phyloP scores from a whole-genome alignment of 1,140 invertebrate species.

The Temnothorax longispinosus region DNA sequence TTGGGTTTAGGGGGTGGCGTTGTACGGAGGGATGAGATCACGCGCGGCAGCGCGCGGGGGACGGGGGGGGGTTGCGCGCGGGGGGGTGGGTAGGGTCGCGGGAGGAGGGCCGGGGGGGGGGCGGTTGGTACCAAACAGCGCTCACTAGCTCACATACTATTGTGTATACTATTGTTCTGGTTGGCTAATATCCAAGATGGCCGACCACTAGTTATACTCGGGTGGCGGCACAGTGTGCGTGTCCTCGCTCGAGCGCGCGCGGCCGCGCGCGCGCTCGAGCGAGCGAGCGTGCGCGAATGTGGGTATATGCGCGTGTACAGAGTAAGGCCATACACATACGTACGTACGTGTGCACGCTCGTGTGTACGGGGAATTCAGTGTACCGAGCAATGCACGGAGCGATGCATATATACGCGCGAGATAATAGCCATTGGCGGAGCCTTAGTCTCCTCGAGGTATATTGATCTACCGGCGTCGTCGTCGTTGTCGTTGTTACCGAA shows the following conservation, averaged over 20 bases:
- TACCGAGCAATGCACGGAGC: constrained; percentile 74
- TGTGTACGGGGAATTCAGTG: constrained; percentile 76
- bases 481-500: constrained; percentile 68
- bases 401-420: constrained; percentile 77
- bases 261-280: constrained; percentile 46
- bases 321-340: constrained; percentile 38
- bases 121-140: constrained; percentile 80
- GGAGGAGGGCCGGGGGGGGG: constrained; percentile 45
- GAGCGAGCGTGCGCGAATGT: constrained; percentile 31
- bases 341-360: constrained; percentile 67
- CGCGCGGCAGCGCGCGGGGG: constrained; percentile 1
- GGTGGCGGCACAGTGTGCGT: constrained; percentile 66
- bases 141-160: constrained; percentile 81
- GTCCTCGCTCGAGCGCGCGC: constrained; percentile 62
- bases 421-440: constrained; percentile 81
- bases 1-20: constrained; percentile 50
- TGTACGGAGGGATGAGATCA: constrained; percentile 59
- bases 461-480: constrained; percentile 71
- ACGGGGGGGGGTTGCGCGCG: constrained; percentile 33
- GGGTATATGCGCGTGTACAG: constrained; percentile 13
- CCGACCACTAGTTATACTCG: constrained; percentile 81
- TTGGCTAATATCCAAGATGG: constrained; percentile 86
- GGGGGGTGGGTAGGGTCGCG: constrained; percentile 51
- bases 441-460: constrained; percentile 78
- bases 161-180: constrained; percentile 85